A percentile compares a stretch with the other conserved stretches of the same genome.
Evolutionary conservation across 2,797 vertebrate species (phyloP).

Genomic region (Clarias fuscus): DNA sequence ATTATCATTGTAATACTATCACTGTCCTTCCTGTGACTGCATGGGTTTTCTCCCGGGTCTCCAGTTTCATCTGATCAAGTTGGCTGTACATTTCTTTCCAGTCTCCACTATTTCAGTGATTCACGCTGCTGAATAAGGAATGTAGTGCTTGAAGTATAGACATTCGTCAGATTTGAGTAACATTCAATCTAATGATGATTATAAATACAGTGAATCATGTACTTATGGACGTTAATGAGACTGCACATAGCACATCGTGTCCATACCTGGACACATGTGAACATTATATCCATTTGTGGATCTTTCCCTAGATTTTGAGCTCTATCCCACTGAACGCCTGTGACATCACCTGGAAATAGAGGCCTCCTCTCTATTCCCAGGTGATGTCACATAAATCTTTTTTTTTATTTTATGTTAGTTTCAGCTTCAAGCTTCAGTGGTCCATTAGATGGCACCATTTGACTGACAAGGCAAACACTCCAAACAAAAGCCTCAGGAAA

Average conservation of each 20-base stretch:
- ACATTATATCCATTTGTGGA: background rate
- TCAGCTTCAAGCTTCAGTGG: background rate
- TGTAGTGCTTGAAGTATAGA: background rate
- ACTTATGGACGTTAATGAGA: background rate
- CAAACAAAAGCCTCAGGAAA: background rate
- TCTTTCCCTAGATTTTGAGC: no score
- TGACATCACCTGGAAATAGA: no score
- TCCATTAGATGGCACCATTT: slow-evolving; percentile 41
- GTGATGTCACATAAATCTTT: no score
- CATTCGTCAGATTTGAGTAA: background rate
- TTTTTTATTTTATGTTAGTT: background rate
- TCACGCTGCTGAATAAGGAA: background rate
- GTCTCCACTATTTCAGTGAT: no score
- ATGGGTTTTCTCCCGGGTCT: no score
- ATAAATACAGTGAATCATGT: background rate
- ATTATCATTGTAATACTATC: no score
- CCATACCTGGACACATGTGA: background rate
- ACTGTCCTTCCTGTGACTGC: no score
- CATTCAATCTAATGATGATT: background rate
- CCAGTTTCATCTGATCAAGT: no score
- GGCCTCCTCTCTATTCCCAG: no score
- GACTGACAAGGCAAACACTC: background rate
- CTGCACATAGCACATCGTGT: background rate
- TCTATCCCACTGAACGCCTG: no score
- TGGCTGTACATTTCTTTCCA: background rate